These are phyloP conservation scores for Anhinga rufa DNA, from an alignment of 2,113 vertebrate species.

Conservation along the genomic window DNA sequence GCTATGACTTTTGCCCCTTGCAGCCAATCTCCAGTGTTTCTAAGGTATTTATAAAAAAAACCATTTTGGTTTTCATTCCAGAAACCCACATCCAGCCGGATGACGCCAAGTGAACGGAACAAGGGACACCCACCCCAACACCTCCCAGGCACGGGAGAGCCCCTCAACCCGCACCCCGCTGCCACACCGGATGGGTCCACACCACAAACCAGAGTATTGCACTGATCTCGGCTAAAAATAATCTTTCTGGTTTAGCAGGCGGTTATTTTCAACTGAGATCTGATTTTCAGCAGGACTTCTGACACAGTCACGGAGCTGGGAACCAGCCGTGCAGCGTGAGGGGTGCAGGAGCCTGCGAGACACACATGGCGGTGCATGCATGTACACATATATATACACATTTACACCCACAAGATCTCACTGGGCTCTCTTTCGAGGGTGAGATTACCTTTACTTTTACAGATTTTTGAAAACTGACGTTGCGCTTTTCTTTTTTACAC, in stretches of 20 bases:
- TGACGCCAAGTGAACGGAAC: background rate
- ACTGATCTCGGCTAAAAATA: background rate
- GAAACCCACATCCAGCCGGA: accelerated
- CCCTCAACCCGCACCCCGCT: background rate
- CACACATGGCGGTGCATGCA: accelerated
- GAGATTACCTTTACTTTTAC: background rate
- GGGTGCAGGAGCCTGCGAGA: accelerated
- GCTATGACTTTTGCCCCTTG: background rate
- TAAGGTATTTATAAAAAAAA: background rate
- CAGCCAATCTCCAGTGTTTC: background rate
- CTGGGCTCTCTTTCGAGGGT: background rate
- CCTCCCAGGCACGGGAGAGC: accelerated
- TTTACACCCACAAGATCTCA: background rate
- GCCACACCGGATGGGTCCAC: no score
- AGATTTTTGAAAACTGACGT: background rate
- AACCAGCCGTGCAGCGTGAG: accelerated
- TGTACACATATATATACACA: background rate
- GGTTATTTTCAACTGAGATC: background rate
- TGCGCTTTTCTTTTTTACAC: background rate
- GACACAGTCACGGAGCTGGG: accelerated
- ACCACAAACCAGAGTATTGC: background rate
- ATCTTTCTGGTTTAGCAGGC: background rate
- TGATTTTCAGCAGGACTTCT: background rate
- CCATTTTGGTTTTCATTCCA: background rate
- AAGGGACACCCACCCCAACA: background rate